phyloP scores from a whole-genome alignment of 2,113 vertebrate genomes.

The Jacana jacana region DNA sequence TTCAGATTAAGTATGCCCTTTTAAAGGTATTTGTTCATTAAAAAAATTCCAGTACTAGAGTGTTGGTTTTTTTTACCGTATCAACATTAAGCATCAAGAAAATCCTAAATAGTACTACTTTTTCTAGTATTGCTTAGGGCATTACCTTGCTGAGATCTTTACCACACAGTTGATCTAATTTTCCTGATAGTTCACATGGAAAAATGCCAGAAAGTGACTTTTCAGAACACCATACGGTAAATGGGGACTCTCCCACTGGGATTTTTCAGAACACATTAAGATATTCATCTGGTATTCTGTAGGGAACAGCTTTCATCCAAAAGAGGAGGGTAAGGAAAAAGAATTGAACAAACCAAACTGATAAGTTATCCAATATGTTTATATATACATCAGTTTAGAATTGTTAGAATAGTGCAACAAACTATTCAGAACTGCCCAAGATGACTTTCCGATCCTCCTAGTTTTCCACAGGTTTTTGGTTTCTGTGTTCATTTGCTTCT shows the following conservation, averaged over 20 bases:
- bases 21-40: neutral
- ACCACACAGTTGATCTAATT: neutral
- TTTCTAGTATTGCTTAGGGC: neutral
- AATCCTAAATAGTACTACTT: neutral
- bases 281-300: neutral
- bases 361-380: neutral
- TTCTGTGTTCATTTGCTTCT: neutral
- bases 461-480: neutral
- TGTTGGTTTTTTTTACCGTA: fast-evolving
- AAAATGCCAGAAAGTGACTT: neutral
- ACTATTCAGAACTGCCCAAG: neutral
- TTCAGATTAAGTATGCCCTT: neutral
- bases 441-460: neutral
- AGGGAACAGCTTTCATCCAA: neutral
- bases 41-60: neutral
- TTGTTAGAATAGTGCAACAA: neutral
- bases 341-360: neutral
- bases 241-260: neutral
- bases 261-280: slow-evolving; percentile 7
- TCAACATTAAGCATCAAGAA: neutral
- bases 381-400: neutral
- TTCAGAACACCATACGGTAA: slow-evolving; percentile 6
- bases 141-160: neutral
- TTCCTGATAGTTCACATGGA: neutral
- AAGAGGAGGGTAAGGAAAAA: neutral